Base-by-base conservation (phyloP, 2,888 invertebrate genomes). In the Drosophila atroscutellata region DNA sequence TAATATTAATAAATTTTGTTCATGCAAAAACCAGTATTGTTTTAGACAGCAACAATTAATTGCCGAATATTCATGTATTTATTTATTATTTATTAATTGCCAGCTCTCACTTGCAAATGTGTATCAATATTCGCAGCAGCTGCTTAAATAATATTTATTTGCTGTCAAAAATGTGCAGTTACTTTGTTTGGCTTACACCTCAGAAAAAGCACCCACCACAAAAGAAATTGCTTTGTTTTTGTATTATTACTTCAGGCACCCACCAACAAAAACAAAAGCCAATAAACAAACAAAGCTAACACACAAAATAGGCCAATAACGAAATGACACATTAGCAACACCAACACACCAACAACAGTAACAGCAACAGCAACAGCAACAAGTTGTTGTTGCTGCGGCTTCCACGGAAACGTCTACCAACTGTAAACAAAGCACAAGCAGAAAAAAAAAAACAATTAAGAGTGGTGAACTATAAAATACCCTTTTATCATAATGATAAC, bases 291-390 rank as follows among this genome's bases (percentile, higher is more conserved):
- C 11, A n/a, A n/a, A n/a, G 55, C 28, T 37, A 37, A 72, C 24
- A 54, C 34, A 72, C 42, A 59, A 77, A 77, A 77, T 80, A 75
- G 80, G 77, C 77, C 80, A 77, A 80, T 77, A 66, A 63, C 71
- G 45, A 75, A 75, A 63, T 75, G 76, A 79, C 55, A 74, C 60
- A 79, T 54, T 73, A 74, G 28, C 45, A 74, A 30, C 34, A 34
- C 26, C 36, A 60, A 56, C 28, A 36, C 30, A 37, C 8, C 32
- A 63, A 26, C 49, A 24, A 28, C 42, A 51, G 30, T 50, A 51
- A 47, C 20, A 62, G 45, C 26, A 62, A 50, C 42, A 51, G 30
- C 54, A 51, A 47, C 20, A 62, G 45, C 26, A 62, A 50, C 59
- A 36, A 39, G 54, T 34, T 13, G 24, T 37, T 37, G 37, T 56